A percentile compares a stretch with the other conserved stretches of the same genome.
These are phyloP conservation scores for Limonius californicus DNA, from an alignment of 1,140 invertebrate species.

Conservation along the genomic window DNA sequence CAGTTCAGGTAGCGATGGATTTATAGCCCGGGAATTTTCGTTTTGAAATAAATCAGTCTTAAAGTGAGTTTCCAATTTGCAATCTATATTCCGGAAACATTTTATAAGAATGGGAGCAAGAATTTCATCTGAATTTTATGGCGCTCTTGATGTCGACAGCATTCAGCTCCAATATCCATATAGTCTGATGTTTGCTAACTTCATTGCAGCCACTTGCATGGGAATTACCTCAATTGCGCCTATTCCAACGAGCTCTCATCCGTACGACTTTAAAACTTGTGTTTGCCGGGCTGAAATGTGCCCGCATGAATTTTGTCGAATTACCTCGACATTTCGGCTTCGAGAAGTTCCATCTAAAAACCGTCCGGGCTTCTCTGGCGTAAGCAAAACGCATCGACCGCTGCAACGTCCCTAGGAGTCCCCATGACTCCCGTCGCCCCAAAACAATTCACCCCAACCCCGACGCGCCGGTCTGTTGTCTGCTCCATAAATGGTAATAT, in stretches of 20 bases:
- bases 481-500: constrained; percentile 34
- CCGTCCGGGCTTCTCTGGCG: background rate
- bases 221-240: constrained; percentile 2
- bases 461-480: constrained; percentile 36
- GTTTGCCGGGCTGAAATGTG: background rate
- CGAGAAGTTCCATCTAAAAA: background rate
- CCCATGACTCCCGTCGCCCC: constrained; percentile 11
- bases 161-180: constrained; percentile 8
- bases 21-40: no score
- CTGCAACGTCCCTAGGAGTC: constrained; percentile 19
- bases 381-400: constrained; percentile 24
- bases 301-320: background rate
- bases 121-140: constrained; percentile 11
- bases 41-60: no score
- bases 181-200: constrained; percentile 9
- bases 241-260: background rate
- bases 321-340: background rate
- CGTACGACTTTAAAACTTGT: background rate
- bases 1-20: no score
- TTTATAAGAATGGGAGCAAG: constrained; percentile 1
- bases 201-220: constrained; percentile 12
- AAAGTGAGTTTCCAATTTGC: background rate
- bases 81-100: background rate
- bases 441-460: constrained; percentile 23
- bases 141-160: constrained; percentile 6